Evolutionary conservation across 2,113 vertebrate species (phyloP).

Genomic region (Aphyosemion australe): DNA sequence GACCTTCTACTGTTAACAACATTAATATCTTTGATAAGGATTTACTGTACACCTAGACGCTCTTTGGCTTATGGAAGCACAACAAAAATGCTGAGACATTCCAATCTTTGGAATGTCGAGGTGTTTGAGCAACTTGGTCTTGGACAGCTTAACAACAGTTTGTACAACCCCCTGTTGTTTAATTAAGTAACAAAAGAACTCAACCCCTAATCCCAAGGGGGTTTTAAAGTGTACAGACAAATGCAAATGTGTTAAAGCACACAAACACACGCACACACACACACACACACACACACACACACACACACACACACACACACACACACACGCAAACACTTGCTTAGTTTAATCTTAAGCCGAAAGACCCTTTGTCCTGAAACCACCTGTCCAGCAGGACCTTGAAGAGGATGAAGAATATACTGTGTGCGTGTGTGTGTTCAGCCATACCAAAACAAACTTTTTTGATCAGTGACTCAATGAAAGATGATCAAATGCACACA

Average conservation of each 20-base stretch:
- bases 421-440: not conserved
- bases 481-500: no score
- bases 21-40: no score
- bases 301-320: no score
- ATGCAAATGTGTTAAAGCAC: not conserved
- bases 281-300: no score
- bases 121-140: constrained; percentile 16
- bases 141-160: constrained; percentile 35
- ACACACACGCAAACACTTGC: no score
- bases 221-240: constrained; percentile 31
- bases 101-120: constrained; percentile 14
- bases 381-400: not conserved
- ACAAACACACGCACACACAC: no score
- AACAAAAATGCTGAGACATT: not conserved
- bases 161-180: constrained; percentile 41
- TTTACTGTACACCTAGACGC: not conserved
- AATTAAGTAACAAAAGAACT: constrained; percentile 48
- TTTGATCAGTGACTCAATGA: not conserved
- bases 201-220: constrained; percentile 43
- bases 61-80: not conserved
- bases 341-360: constrained; percentile 39
- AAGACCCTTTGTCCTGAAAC: constrained; percentile 18
- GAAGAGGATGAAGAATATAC: constrained; percentile 2
- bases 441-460: no score
- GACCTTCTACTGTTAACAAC: no score